phyloP scores from a whole-genome alignment of 2,888 invertebrate species.

The Ichneumon xanthorius region DNA sequence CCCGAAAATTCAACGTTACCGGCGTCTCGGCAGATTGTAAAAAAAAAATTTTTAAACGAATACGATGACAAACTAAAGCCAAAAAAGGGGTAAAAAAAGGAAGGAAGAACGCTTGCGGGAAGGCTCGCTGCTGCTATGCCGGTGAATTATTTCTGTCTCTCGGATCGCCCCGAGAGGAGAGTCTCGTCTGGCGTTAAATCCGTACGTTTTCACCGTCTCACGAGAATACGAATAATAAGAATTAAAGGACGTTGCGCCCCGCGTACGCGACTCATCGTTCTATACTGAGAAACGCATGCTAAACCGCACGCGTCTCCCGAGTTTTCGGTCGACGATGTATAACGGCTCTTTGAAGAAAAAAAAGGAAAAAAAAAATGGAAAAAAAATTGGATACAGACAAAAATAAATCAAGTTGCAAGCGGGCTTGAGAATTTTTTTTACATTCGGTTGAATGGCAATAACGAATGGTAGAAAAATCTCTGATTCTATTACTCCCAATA shows the following conservation, averaged over 20 bases:
- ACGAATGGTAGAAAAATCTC: neutral
- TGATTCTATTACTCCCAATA: neutral
- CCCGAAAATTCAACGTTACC: neutral
- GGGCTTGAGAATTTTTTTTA: neutral
- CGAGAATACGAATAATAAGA: constrained; percentile 57
- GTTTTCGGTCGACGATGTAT: constrained; percentile 1
- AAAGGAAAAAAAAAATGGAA: neutral
- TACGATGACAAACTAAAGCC: neutral
- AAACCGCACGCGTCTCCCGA: constrained; percentile 11
- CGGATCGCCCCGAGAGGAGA: constrained; percentile 52
- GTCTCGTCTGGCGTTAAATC: constrained; percentile 65
- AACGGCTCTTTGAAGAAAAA: neutral
- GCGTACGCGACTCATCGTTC: constrained; percentile 37
- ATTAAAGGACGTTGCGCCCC: constrained; percentile 65
- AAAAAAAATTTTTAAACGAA: neutral
- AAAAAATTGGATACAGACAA: neutral
- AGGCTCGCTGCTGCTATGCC: constrained; percentile 35
- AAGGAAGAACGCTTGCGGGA: constrained; percentile 5
- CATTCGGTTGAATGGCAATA: neutral
- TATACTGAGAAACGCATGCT: constrained; percentile 30
- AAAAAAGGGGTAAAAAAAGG: neutral
- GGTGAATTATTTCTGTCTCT: constrained; percentile 66
- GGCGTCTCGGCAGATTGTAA: neutral
- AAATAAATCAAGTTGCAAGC: constrained; percentile 17
- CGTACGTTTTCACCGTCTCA: constrained; percentile 52